Evolutionary conservation across 2,888 invertebrate genomes (phyloP).

Genomic region (Cephus runcator): DNA sequence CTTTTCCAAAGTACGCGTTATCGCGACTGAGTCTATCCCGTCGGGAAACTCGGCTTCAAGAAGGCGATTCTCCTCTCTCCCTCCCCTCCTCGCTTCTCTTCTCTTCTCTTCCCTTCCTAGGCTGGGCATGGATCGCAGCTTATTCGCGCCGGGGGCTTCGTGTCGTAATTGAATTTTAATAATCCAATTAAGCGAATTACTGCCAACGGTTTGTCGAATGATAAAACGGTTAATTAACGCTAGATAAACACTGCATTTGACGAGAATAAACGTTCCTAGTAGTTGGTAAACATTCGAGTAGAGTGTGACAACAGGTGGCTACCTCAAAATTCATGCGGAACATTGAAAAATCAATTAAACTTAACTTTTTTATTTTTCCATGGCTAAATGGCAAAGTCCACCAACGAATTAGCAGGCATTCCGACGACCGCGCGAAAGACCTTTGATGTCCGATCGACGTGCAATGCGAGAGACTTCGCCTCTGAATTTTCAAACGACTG

Average conservation of each 20-base stretch:
- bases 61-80: background rate
- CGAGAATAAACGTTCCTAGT: conserved; percentile 21
- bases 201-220: background rate
- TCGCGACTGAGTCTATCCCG: background rate
- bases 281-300: conserved; percentile 2
- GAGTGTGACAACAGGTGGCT: conserved; percentile 2
- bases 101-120: background rate
- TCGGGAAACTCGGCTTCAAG: conserved; percentile 10
- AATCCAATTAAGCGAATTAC: conserved; percentile 5
- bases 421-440: background rate
- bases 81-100: background rate
- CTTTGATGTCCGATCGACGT: background rate
- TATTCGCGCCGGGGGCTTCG: background rate
- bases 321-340: background rate
- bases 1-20: background rate
- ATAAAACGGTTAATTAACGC: conserved; percentile 28
- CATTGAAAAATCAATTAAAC: background rate
- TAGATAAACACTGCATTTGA: conserved; percentile 26
- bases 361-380: background rate
- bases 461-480: background rate
- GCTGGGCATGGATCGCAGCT: background rate
- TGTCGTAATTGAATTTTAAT: conserved; percentile 4
- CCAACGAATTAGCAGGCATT: background rate
- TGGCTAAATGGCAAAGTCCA: background rate
- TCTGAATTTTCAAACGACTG: background rate